These are phyloP conservation scores for Diarsia brunnea DNA, from an alignment of 2,888 invertebrate genomes.

Conservation along the genomic window DNA sequence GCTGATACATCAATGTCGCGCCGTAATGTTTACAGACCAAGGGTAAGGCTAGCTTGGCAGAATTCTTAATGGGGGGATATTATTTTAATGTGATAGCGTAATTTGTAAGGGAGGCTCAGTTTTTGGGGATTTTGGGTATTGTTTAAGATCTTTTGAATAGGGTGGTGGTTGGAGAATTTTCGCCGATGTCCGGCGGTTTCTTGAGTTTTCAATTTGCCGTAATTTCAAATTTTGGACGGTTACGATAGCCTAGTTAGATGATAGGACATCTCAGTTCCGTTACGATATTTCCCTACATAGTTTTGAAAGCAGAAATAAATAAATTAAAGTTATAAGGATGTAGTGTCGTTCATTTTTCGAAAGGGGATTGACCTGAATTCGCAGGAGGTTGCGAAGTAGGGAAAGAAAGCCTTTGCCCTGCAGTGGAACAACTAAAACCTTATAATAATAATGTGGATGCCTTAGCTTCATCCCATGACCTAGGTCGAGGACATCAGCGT, in stretches of 20 bases:
- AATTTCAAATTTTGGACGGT: neutral
- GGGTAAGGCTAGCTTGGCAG: constrained; percentile 48
- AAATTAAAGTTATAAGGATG: too few relatives aligned
- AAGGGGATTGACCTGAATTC: too few relatives aligned
- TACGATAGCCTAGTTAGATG: too few relatives aligned
- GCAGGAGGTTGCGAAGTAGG: too few relatives aligned
- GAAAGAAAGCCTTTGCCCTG: too few relatives aligned
- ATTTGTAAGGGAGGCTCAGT: constrained; percentile 45
- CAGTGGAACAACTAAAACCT: too few relatives aligned
- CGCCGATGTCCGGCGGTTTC: neutral
- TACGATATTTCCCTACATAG: neutral
- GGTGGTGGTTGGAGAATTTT: neutral
- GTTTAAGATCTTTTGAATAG: constrained; percentile 11
- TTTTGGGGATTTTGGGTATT: constrained; percentile 27
- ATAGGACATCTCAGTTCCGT: neutral
- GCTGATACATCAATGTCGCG: constrained; percentile 64
- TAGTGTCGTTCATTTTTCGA: too few relatives aligned
- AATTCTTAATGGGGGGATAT: constrained; percentile 47
- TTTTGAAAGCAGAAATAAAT: neutral
- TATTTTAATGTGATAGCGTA: constrained; percentile 59
- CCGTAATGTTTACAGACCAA: constrained; percentile 56
- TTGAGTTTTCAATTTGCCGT: neutral
- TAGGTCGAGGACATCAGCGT: neutral
- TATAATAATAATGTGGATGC: neutral
- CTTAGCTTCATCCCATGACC: neutral